Evolutionary conservation across 2,888 invertebrate species (phyloP), one percentile per base, ranked within the genome.

Genomic region (Onchidella celtica): DNA sequence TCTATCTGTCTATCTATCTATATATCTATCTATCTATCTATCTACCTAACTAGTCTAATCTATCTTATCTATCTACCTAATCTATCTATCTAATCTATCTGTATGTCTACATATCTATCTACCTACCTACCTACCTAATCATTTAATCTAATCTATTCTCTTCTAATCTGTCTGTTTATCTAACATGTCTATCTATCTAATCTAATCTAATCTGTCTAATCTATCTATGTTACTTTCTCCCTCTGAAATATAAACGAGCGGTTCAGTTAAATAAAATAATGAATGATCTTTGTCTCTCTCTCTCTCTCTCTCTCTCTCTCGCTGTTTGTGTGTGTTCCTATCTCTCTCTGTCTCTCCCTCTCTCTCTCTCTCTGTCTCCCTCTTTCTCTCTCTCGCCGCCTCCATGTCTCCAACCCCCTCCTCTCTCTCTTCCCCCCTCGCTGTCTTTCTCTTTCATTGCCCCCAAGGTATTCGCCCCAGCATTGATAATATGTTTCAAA

Each of bases 121-220:
- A 61, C n/a, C 61, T 61, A 61, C n/a, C 61, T 61, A 61, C n/a
- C 61, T 61, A 61, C n/a, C 61, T 61, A 61, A 17, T n/a, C n/a
- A 61, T 61, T n/a, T 61, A n/a, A n/a, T n/a, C n/a, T n/a, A 55
- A 21, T 55, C 55, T 14, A 14, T 21, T 55, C 11, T 55, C 55
- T 55, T 14, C 11, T 21, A 14, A 61, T 61, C 61, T 24, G n/a
- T 61, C 61, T 24, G n/a, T 24, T n/a, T 24, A 61, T 61, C 61
- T 61, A 9, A 61, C 27, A 21, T n/a, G 55, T 55, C 55, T 55
- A 55, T 55, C 55, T 21, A n/a, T n/a, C n/a, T n/a, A n/a, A n/a
- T n/a, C n/a, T n/a, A n/a, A n/a, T 55, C 21, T 55, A 11, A 21
- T 55, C 21, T 55, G 21, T 55, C 11, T 55, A n/a, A n/a, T n/a